Conservation (phyloP, 2,113 vertebrate species). For the Apteryx owenii region DNA sequence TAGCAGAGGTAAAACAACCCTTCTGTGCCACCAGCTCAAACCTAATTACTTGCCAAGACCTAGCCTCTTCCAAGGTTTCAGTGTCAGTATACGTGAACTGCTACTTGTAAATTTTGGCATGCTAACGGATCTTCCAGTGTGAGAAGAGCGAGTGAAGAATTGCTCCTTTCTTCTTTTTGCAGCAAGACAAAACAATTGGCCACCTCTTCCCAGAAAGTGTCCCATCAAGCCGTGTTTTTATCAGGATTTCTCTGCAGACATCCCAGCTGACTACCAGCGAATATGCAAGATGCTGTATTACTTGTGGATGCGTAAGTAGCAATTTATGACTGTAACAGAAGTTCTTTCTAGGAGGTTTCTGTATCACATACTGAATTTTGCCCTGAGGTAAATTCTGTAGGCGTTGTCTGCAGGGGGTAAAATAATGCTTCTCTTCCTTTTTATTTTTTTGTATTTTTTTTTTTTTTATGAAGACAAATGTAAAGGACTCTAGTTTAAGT, state of each 20-base stretch:
- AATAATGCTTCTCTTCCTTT: background rate
- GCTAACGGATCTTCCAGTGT: fast-evolving
- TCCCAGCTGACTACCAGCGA: slow-evolving; percentile 90
- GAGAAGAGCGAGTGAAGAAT: background rate
- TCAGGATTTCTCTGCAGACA: slow-evolving; percentile 95
- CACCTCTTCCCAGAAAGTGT: slow-evolving; percentile 86
- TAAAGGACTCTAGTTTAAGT: background rate
- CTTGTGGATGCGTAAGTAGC: slow-evolving; percentile 95
- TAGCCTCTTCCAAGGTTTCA: background rate
- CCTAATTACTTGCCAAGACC: background rate
- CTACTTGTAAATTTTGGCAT: background rate
- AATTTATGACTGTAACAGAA: background rate
- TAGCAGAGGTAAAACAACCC: background rate
- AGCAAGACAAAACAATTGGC: slow-evolving; percentile 97
- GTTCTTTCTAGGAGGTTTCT: background rate
- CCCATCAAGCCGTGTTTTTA: slow-evolving; percentile 96
- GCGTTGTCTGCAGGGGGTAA: background rate
- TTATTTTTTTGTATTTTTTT: background rate
- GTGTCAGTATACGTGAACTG: fast-evolving
- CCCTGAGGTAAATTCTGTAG: fast-evolving
- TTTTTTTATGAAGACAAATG: background rate
- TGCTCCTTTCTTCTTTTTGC: background rate
- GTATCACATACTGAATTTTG: background rate
- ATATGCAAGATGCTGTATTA: slow-evolving; percentile 98
- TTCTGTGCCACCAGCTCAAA: background rate